Evolutionary conservation across 2,113 vertebrate species (phyloP).

Genomic region (Cepphus grylle): DNA sequence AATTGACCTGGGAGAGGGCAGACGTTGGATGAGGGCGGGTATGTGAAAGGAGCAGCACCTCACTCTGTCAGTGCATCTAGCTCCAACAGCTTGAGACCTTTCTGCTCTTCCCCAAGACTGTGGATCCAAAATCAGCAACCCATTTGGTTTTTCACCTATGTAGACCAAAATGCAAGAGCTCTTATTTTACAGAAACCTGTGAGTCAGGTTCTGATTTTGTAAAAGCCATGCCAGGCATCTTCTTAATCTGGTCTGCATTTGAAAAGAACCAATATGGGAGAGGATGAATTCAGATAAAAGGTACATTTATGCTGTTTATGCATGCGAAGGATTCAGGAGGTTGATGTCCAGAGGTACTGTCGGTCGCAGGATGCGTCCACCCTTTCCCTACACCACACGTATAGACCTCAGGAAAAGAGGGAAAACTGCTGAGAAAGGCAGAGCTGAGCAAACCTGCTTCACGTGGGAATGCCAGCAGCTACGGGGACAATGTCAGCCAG

Average conservation of each 20-base stretch:
- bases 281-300: neutral
- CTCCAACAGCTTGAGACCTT: neutral
- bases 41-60: neutral
- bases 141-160: neutral
- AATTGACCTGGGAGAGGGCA: neutral
- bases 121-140: neutral
- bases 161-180: neutral
- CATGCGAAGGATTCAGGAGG: fast-evolving
- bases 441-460: neutral
- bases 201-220: neutral
- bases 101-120: neutral
- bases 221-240: neutral
- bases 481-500: fast-evolving
- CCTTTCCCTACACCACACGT: neutral
- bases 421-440: neutral
- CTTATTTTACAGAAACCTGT: neutral
- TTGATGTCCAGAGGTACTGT: neutral
- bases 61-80: neutral
- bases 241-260: neutral
- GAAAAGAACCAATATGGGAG: neutral
- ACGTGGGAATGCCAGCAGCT: neutral
- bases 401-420: neutral
- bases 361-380: neutral
- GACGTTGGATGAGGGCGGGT: neutral
- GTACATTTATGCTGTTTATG: neutral